A percentile compares a stretch with the other conserved stretches of the same genome.
These are phyloP conservation scores for Coregonus clupeaformis DNA, from an alignment of 2,113 vertebrate species.

Conservation along the genomic window DNA sequence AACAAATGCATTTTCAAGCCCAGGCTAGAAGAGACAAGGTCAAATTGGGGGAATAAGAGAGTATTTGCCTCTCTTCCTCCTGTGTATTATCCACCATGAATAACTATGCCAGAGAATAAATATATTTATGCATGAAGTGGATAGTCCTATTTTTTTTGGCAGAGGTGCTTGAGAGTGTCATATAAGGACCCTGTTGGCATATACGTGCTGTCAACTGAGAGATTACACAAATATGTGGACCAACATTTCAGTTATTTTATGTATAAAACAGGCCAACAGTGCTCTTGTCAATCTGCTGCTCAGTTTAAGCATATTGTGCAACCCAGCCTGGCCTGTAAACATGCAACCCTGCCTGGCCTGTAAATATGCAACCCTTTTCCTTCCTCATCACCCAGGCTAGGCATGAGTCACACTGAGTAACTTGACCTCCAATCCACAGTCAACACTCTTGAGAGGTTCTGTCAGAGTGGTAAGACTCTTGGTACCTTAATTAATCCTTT, in stretches of 20 bases:
- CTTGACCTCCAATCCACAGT: not conserved
- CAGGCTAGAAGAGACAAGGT: not conserved
- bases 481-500: not conserved
- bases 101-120: not conserved
- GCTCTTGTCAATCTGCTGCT: not conserved
- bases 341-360: too few species aligned
- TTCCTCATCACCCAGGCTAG: not conserved
- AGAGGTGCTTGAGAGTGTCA: too few species aligned
- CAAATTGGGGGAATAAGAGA: not conserved
- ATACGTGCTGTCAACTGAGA: too few species aligned
- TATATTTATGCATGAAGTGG: not conserved
- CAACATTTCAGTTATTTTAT: too few species aligned
- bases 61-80: not conserved
- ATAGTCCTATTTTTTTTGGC: too few species aligned
- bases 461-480: not conserved
- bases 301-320: not conserved
- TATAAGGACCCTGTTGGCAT: too few species aligned
- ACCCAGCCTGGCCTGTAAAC: too few species aligned
- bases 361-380: not conserved
- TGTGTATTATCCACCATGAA: not conserved
- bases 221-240: too few species aligned
- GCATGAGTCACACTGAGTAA: not conserved
- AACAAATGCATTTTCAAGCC: too few species aligned
- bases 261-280: not conserved
- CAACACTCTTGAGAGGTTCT: not conserved